Evolutionary conservation across 2,888 invertebrate genomes (phyloP), one percentile per base, ranked within the genome.

Genomic region (Oscheius sp.): DNA sequence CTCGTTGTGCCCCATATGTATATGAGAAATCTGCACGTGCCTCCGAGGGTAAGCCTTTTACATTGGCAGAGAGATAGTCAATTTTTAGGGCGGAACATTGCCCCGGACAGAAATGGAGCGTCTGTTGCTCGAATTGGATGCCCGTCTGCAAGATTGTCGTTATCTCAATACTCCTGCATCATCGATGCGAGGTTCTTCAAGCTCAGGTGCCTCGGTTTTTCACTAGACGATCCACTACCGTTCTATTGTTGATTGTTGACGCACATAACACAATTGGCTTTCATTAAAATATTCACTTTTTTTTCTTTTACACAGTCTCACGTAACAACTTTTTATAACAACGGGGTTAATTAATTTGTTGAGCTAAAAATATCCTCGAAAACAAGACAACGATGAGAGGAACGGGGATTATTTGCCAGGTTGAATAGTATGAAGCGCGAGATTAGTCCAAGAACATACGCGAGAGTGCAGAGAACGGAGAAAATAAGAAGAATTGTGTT

Each of bases 81-180:
- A 63, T 45, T 21, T 45, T 49, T 12, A 59, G 61, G 61, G 61
- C 2, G 66, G 66, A 27, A 66, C 58, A 46, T n/a, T 70, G 29
- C 69, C 46, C 23, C 85, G 86, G 9, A 84, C 83, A 16, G 86
- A 86, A 72, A 80, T 86, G 66, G 64, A 79, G 56, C 74, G 85
- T 29, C 72, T 86, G n/a, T 80, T 86, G 16, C 80, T 85, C 23
- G 86, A 86, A 49, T 76, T 86, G 7, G 86, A 86, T 66, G 82
- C 80, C 21, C 70, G 86, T n/a, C 71, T 86, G 69, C 63, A 78
- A 76, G 78, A 80, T 18, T 80, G 80, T 49, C 77, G 80, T 13
- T 72, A 77, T 6, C 68, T 78, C 23, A 73, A 69, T 7, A 80
- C 80, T 2, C 80, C 80, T 12, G 64, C 69, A 25, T 66, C 64